Evolutionary conservation across 2,888 invertebrate genomes (phyloP), one percentile per base, ranked within the genome.

Genomic region (Apodemia hepburni): DNA sequence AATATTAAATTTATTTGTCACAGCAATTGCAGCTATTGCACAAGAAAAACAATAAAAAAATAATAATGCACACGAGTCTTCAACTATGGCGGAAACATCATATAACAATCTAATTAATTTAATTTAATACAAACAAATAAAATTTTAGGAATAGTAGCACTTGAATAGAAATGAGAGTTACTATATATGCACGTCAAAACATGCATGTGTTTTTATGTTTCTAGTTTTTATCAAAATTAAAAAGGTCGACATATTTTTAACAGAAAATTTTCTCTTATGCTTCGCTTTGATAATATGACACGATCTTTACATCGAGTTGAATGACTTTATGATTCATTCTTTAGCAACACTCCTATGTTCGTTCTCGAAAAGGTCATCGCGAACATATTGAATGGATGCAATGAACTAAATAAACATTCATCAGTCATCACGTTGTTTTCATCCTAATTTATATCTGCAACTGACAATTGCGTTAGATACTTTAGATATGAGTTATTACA

Each of bases 321-420:
- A 87, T 83, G 87, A 87, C 87, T 85, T 67, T 68, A 66, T 87
- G 86, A 86, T 70, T 85, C 86, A 86, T 64, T 78, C 77, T 81
- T 81, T 81, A 78, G 77, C 78, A 79, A 82, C 79, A 66, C 61
- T 74, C 74, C 62, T 74, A 75, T 78, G 80, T 81, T 81, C 84
- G 29, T 57, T 57, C 84, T 85, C 78, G 71, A 83, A 42, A 85
- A 87, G 87, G 85, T 84, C 84, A 77, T 73, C 74, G 71, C 65
- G 72, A 73, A 71, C 72, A 71, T 75, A 66, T 63, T 61, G 51
- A 54, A 61, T 61, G 57, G 35, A 15, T 49, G 54, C 61, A 61
- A 61, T 61, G 38, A 61, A 42, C 38, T 27, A 42, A 61, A 61
- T 57, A 47, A 61, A 54, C 57, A 54, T 54, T 54, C 54, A 27